phyloP scores from a whole-genome alignment of 2,113 vertebrate species.

The Oncorhynchus masou region DNA sequence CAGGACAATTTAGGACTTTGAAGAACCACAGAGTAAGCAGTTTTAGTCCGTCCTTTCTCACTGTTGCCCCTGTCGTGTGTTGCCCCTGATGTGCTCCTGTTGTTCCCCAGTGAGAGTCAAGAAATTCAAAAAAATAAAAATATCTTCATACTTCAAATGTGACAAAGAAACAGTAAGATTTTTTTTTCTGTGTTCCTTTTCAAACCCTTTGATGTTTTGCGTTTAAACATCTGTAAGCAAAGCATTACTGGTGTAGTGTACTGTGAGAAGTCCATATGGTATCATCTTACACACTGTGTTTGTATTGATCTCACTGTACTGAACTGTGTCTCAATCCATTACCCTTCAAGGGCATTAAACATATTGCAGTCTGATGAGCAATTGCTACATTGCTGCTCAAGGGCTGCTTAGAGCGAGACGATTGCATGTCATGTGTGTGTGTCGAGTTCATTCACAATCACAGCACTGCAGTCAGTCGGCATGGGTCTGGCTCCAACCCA shows the following conservation, averaged over 20 bases:
- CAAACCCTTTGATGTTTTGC: background rate
- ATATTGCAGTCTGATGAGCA: slow-evolving; percentile 21
- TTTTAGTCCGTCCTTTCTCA: background rate
- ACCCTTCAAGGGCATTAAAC: slow-evolving; percentile 13
- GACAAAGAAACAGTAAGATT: background rate
- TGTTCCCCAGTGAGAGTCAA: no score
- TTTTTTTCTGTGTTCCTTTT: background rate
- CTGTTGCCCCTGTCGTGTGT: background rate
- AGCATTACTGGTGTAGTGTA: background rate
- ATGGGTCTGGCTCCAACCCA: background rate
- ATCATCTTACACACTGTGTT: background rate
- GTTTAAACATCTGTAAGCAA: background rate
- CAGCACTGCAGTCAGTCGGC: background rate
- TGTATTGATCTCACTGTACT: slow-evolving; percentile 3
- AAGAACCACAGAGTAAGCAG: slow-evolving; percentile 10
- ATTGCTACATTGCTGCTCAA: slow-evolving; percentile 7
- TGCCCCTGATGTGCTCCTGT: background rate
- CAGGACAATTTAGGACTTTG: background rate
- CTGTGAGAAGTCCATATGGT: slow-evolving; percentile 7
- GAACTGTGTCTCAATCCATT: slow-evolving; percentile 5
- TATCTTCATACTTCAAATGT: background rate
- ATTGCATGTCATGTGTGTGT: slow-evolving; percentile 3
- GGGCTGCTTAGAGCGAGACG: slow-evolving; percentile 6
- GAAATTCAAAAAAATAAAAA: background rate
- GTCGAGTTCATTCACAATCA: background rate